A percentile compares a stretch with the other conserved stretches of the same genome.
Evolutionary conservation across 2,113 vertebrate genomes (phyloP).

Genomic region (Halichoeres trimaculatus): DNA sequence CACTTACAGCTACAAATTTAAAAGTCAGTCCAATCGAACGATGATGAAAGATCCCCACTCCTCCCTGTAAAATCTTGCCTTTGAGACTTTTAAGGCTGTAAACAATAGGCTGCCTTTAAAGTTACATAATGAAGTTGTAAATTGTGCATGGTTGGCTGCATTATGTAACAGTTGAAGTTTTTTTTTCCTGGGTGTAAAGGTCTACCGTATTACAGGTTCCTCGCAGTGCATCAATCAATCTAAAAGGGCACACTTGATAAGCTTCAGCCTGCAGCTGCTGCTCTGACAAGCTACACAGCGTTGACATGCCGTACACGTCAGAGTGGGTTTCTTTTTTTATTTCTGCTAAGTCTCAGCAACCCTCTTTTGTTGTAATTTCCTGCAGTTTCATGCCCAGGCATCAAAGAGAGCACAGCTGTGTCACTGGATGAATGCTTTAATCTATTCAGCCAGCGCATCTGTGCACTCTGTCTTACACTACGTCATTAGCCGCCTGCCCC

Average conservation of each 20-base stretch:
- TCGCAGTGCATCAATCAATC: constrained; percentile 33
- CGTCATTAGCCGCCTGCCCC: constrained; percentile 47
- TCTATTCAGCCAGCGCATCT: constrained; percentile 74
- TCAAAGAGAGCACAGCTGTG: constrained; percentile 77
- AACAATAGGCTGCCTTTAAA: not conserved
- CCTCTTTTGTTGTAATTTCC: constrained; percentile 69
- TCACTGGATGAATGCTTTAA: constrained; percentile 71
- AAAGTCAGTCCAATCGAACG: not conserved
- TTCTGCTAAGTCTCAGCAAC: constrained; percentile 38
- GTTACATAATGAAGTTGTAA: not conserved
- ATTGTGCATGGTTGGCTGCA: not conserved
- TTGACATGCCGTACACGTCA: constrained; percentile 42
- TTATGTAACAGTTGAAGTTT: constrained; percentile 2
- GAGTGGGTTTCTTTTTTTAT: constrained; percentile 35
- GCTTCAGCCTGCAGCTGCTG: constrained; percentile 52
- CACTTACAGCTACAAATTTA: constrained; percentile 3
- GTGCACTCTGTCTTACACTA: constrained; percentile 57
- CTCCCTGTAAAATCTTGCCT: not conserved
- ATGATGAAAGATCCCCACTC: too few species aligned
- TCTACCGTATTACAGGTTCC: not conserved
- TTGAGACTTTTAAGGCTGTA: not conserved
- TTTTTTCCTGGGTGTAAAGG: not conserved
- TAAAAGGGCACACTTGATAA: constrained; percentile 22
- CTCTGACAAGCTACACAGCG: constrained; percentile 36
- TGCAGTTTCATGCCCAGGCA: constrained; percentile 71